phyloP scores from a whole-genome alignment of 2,888 invertebrate genomes.

The Lithodes maja region DNA sequence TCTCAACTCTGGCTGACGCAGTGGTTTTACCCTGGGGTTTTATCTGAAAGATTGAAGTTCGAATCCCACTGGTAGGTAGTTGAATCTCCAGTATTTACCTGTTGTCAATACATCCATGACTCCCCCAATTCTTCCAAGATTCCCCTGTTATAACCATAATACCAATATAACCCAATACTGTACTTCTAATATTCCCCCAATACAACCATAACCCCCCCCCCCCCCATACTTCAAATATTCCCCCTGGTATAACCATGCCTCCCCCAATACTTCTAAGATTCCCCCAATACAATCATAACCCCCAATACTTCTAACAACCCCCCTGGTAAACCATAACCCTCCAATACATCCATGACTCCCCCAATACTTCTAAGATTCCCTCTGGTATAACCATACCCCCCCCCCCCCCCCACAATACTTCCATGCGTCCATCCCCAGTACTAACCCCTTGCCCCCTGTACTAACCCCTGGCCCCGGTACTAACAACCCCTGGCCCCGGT shows the following conservation, averaged over 20 bases:
- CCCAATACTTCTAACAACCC: neutral
- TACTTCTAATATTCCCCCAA: neutral
- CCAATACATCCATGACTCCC: too few species aligned
- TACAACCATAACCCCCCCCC: neutral
- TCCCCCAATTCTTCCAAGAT: too few species aligned
- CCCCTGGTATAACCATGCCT: too few species aligned
- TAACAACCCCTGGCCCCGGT: neutral
- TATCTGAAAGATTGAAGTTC: too few species aligned
- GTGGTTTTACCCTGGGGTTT: too few species aligned
- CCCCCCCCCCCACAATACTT: neutral
- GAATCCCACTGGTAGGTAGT: too few species aligned
- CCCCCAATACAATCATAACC: too few species aligned
- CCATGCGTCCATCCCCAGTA: neutral
- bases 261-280: too few species aligned
- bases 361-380: neutral
- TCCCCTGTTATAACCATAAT: neutral
- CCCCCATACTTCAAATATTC: neutral
- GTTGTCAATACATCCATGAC: too few species aligned
- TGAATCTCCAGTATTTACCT: too few species aligned
- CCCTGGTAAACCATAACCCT: too few species aligned
- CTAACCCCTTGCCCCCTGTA: neutral
- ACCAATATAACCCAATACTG: neutral
- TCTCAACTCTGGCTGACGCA: too few species aligned
- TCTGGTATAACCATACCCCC: neutral
- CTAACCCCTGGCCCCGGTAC: neutral